Percentiles rank a stretch among this genome's conserved stretches.
Conservation (phyloP, 2,797 vertebrate genomes). For the Cirrhinus molitorella region DNA sequence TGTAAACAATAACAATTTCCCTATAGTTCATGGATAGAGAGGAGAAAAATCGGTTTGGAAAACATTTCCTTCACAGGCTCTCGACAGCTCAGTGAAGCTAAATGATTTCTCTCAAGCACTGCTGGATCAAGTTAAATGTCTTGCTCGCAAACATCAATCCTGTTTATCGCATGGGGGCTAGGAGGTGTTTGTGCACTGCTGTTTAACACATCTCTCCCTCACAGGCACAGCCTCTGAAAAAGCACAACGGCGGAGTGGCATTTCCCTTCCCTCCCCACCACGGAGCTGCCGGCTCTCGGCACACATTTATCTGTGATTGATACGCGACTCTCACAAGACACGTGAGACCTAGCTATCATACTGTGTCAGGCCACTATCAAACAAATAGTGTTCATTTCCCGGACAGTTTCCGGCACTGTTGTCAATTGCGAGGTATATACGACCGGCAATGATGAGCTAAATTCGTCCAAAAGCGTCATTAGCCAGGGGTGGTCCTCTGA, state of each 20-base stretch:
- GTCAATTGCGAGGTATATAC: neutral
- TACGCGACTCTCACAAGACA: conserved; percentile 60
- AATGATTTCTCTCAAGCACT: conserved; percentile 80
- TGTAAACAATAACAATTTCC: conserved; percentile 52
- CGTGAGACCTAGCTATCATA: conserved; percentile 46
- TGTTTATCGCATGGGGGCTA: conserved; percentile 78
- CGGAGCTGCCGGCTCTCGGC: conserved; percentile 70
- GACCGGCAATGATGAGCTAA: neutral
- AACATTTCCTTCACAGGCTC: conserved; percentile 73
- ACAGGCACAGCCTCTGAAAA: conserved; percentile 63
- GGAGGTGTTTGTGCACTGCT: conserved; percentile 78
- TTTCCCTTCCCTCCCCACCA: conserved; percentile 66
- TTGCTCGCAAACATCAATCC: conserved; percentile 81
- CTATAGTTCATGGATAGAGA: conserved; percentile 57
- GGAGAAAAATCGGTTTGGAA: conserved; percentile 58
- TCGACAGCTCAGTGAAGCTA: conserved; percentile 78
- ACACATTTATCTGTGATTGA: conserved; percentile 72
- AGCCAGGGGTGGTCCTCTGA: conserved; percentile 9
- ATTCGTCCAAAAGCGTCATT: conserved; percentile 20
- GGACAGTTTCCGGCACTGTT: neutral
- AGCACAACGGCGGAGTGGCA: conserved; percentile 31
- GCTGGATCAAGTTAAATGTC: conserved; percentile 80
- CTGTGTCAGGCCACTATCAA: conserved; percentile 34
- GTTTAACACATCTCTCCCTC: conserved; percentile 71
- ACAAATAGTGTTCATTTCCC: conserved; percentile 12